Percentiles rank a stretch among this genome's conserved stretches.
Conservation (phyloP, 2,797 vertebrate species). For the Buphagus erythrorhynchus region DNA sequence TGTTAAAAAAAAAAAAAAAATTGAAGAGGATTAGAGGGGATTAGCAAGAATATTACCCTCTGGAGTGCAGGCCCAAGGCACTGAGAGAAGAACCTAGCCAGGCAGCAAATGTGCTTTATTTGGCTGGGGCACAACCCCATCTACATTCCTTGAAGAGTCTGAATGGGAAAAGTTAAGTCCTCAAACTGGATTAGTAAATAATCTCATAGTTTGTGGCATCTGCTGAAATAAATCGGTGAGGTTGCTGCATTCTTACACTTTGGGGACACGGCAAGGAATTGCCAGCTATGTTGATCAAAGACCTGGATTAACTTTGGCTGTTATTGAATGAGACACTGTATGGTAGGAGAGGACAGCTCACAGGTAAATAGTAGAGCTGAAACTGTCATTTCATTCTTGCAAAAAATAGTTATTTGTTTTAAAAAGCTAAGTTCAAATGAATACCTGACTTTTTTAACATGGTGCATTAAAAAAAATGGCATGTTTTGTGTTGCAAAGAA, state of each 20-base stretch:
- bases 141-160: constrained; percentile 82
- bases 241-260: constrained; percentile 74
- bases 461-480: not conserved
- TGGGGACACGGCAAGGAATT: constrained; percentile 52
- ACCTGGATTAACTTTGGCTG: constrained; percentile 22
- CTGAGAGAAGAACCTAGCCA: constrained; percentile 78
- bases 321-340: not conserved
- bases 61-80: constrained; percentile 74
- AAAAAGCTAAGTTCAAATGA: not conserved
- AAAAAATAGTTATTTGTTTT: not conserved
- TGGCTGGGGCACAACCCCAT: constrained; percentile 80
- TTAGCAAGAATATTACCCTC: constrained; percentile 83
- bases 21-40: constrained; percentile 81
- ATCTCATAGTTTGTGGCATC: constrained; percentile 82
- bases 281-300: constrained; percentile 73
- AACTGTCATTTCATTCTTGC: not conserved
- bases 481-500: not conserved
- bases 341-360: not conserved
- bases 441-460: not conserved
- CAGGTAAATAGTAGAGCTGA: constrained; percentile 25
- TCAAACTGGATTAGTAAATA: constrained; percentile 86
- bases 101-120: constrained; percentile 85
- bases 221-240: constrained; percentile 75
- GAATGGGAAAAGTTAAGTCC: constrained; percentile 82
- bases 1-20: constrained; percentile 69